A percentile compares a stretch with the other conserved stretches of the same genome.
Conservation (phyloP, 2,888 invertebrate genomes). For the Pristionchus japonicus region DNA sequence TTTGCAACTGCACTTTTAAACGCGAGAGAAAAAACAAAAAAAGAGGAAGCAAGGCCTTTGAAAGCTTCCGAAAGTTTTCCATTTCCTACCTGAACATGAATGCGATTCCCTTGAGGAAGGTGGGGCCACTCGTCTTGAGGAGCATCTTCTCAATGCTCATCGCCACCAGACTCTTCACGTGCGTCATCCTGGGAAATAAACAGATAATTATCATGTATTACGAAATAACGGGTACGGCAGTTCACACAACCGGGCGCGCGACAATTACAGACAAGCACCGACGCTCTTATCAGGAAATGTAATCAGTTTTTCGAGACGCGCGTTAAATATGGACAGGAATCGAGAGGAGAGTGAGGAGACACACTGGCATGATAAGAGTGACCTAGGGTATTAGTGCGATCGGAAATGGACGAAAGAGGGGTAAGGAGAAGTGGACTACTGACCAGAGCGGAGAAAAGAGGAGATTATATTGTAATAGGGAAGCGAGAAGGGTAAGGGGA, state of each 20-base stretch:
- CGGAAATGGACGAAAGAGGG: background rate
- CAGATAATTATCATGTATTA: too few species aligned
- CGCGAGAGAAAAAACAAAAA: too few species aligned
- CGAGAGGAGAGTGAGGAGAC: background rate
- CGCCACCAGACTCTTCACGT: conserved; percentile 64
- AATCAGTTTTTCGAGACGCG: background rate
- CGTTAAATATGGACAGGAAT: background rate
- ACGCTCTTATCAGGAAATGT: background rate
- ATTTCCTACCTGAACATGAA: conserved; percentile 39
- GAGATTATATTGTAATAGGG: conserved; percentile 5
- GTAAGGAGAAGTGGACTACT: background rate
- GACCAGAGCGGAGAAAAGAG: background rate
- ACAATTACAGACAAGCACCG: background rate
- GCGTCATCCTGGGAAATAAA: conserved; percentile 54
- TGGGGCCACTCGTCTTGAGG: conserved; percentile 62
- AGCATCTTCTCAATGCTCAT: conserved; percentile 65
- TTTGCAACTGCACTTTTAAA: too few species aligned
- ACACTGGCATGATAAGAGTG: background rate
- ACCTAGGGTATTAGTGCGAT: background rate
- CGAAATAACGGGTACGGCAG: background rate
- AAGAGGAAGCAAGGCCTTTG: too few species aligned
- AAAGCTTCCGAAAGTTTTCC: background rate
- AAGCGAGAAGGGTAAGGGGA: background rate
- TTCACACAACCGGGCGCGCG: background rate
- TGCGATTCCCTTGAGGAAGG: conserved; percentile 54